Evolutionary conservation across 2,797 vertebrate genomes (phyloP).

Genomic region (Spatula versicolor): DNA sequence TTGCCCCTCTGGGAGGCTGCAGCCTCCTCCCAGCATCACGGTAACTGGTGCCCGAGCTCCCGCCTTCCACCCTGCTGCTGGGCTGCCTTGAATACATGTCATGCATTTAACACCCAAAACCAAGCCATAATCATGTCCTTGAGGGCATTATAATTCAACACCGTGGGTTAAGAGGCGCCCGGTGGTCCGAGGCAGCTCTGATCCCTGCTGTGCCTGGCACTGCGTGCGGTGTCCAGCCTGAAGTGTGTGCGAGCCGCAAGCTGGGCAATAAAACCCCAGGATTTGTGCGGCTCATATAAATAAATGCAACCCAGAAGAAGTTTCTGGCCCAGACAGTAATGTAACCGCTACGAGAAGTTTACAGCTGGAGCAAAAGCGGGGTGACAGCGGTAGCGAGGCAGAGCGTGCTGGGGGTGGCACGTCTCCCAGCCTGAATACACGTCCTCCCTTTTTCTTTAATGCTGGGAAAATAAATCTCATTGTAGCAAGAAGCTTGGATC

Average conservation of each 20-base stretch:
- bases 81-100: background rate
- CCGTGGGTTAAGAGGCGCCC: background rate
- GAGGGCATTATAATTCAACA: background rate
- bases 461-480: background rate
- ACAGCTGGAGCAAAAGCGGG: background rate
- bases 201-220: rapidly evolving
- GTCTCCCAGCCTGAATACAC: background rate
- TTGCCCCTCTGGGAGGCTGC: too few species aligned
- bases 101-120: background rate
- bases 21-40: too few species aligned
- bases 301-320: background rate
- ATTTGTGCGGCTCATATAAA: background rate
- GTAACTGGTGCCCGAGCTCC: background rate
- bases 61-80: background rate
- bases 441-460: conserved; percentile 3
- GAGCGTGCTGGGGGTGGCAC: background rate
- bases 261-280: background rate
- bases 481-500: conserved; percentile 14
- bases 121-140: rapidly evolving
- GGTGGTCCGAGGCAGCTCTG: rapidly evolving
- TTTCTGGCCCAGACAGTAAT: background rate
- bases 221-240: rapidly evolving
- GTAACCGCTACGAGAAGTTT: background rate
- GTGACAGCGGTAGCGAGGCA: background rate
- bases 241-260: background rate